Base-by-base conservation (phyloP, 1,140 invertebrate species). In the Macrotrachela quadricornifera region DNA sequence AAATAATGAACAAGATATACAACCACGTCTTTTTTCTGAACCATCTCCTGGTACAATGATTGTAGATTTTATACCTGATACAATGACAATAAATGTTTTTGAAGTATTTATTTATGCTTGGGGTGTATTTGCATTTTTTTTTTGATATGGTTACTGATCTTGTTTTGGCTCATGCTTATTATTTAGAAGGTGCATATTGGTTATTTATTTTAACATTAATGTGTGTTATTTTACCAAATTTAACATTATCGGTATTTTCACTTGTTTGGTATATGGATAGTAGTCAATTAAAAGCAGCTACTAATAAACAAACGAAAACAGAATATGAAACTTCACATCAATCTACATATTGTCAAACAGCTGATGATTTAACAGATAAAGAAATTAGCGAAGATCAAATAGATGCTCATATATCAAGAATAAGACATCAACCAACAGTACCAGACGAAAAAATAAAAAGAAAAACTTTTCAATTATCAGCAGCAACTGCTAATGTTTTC, bases 41-140 rank as follows among this genome's bases (percentile, higher is more conserved):
- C 21, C 21, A 30, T 30, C 21, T 4, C 21, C 21, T 8, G 21
- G 21, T 30, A 30, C 21, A 4, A 30, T 30, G 21, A 30, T 30
- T 30, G 21, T 8, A 4, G 21, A 53, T 39, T 46, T 38, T 17
- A 53, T 53, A n/a, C 51, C 51, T 1, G 51, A 53, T 39, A 44
- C 46, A n/a, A 53, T 53, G 15, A 37, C 46, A 36, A 53, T 53
- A 40, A 46, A 44, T 36, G 46, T 53, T 21, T 21, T 53, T 11
- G 51, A 53, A 21, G 51, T 53, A 21, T 53, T 53, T 53, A 53
- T 53, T 18, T 53, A 53, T 16, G n/a, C 46, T 11, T 53, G 51
- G 51, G 51, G 51, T 42, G 51, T 53, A 13, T 46, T 53, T 30
- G 37, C 51, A 13, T 53, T 53, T 37, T 53, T n/a, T 53, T 53